phyloP scores from a whole-genome alignment of 2,797 vertebrate species.

The Scolopax rusticola region DNA sequence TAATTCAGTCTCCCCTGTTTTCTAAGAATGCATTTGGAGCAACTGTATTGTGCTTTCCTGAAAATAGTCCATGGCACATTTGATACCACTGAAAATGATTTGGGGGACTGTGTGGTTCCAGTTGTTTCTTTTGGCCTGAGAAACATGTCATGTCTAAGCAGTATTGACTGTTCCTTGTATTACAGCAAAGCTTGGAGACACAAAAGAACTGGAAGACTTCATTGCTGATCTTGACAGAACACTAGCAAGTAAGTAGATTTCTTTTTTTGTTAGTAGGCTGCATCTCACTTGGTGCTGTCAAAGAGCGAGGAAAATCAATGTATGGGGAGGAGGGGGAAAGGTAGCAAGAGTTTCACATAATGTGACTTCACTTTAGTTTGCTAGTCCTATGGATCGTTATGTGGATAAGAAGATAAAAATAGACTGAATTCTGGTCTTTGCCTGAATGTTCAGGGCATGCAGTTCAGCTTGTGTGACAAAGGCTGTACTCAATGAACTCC shows the following conservation, averaged over 20 bases:
- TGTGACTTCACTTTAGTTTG: background rate
- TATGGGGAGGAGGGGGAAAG: background rate
- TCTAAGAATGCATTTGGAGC: background rate
- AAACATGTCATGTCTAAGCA: background rate
- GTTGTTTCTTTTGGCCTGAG: background rate
- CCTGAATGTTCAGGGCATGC: background rate
- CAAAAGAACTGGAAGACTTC: constrained; percentile 97
- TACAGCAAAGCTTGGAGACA: constrained; percentile 97
- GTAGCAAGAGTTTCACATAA: background rate
- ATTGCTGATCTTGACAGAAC: constrained; percentile 96
- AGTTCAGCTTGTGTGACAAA: background rate
- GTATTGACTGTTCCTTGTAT: constrained; percentile 5
- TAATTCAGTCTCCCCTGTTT: background rate
- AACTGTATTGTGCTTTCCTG: background rate
- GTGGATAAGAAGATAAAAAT: background rate
- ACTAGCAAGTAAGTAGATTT: constrained; percentile 90
- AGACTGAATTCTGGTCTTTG: background rate
- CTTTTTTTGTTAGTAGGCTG: background rate
- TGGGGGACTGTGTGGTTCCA: rapidly evolving
- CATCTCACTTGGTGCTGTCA: background rate
- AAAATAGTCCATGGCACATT: background rate
- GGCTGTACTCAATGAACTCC: background rate
- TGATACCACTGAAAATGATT: background rate
- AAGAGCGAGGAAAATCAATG: background rate
- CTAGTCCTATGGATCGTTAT: background rate